Percentiles rank a stretch among this genome's conserved stretches.
Evolutionary conservation across 1,140 invertebrate species (phyloP).

Genomic region (Drosophila subobscura): DNA sequence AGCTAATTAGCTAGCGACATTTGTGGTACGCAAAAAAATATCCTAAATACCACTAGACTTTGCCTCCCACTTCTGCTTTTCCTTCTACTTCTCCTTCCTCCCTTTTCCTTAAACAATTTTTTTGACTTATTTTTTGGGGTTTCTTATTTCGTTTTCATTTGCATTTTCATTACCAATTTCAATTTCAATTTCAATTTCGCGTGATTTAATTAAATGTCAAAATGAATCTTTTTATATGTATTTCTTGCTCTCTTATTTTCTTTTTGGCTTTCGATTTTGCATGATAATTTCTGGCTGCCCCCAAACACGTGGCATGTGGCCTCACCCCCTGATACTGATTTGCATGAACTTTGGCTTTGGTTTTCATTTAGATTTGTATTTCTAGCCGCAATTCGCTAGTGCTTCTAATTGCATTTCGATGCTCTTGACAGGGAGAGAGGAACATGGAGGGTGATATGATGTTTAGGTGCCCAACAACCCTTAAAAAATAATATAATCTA

Average conservation of each 20-base stretch:
- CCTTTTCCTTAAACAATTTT: conserved; percentile 23
- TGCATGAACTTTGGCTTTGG: conserved; percentile 21
- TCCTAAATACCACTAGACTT: conserved; percentile 16
- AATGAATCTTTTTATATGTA: conserved; percentile 46
- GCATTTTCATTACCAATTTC: conserved; percentile 27
- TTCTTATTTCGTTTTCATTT: too few relatives aligned
- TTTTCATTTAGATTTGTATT: conserved; percentile 37
- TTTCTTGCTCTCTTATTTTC: too few relatives aligned
- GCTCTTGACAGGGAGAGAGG: conserved; percentile 36
- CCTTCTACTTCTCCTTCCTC: conserved; percentile 12
- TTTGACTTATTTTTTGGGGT: not conserved
- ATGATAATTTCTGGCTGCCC: conserved; percentile 28
- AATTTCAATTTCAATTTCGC: conserved; percentile 47
- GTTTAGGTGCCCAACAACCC: too few relatives aligned
- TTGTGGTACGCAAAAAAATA: conserved; percentile 43
- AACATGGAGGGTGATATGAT: too few relatives aligned
- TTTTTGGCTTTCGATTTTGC: conserved; percentile 58
- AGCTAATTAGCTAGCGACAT: conserved; percentile 74
- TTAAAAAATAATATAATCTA: too few relatives aligned
- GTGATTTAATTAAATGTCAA: conserved; percentile 79
- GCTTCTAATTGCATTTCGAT: conserved; percentile 75
- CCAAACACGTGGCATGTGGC: conserved; percentile 1
- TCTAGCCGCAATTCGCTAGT: conserved; percentile 51
- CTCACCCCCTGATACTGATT: not conserved
- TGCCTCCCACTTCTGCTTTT: conserved; percentile 1